Base-by-base conservation (phyloP, 2,797 vertebrate genomes). In the Sebastes hubbsi region DNA sequence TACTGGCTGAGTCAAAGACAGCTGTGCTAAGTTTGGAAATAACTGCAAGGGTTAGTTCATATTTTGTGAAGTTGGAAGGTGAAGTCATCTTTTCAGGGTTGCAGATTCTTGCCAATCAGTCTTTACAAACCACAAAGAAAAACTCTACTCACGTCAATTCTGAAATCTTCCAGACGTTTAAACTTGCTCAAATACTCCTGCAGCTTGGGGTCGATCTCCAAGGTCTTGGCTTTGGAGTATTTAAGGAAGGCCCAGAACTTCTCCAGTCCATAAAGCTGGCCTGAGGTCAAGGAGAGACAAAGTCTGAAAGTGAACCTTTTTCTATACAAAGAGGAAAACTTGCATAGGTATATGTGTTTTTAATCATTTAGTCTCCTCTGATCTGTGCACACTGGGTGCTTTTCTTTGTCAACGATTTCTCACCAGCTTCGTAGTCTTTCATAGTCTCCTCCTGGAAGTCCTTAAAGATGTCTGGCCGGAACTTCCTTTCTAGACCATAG, bases 211-310 rank as follows among this genome's bases (percentile, higher is more conserved):
- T 98, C 96, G 42, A 99, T 99, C 90, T 99, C 97, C 96, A 99
- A 84, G 91, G 89, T 97, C 95, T 99, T 99, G 90, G 97, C 95
- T 97, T 99, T 99, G 84, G 98, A 98, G 96, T 99, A 99, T 94
- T 99, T 99, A 65, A 99, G 97, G 94, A 98, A 99, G 84, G 98
- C 98, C 98, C 98, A 99, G 93, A 99, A 99, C 93, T 99, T 99
- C 93, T 99, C 98, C 73, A 99, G 96, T 86, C 98, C 98, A 27
- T 99, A 99, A 11, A 99, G 97, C 87, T 99, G 98, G 78, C 98
- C 98, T 99, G 86, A 22, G 49, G 25, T 55, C 18, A 67, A 65
- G 16, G 14, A 65, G 3, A 56, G 36, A 63, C 69, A 13, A 8
- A 38, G 27, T 12, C 38, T 59, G 38, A 30, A 22, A 22, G 2